phyloP scores from a whole-genome alignment of 2,797 vertebrate species.

The Rhinogobio ventralis region DNA sequence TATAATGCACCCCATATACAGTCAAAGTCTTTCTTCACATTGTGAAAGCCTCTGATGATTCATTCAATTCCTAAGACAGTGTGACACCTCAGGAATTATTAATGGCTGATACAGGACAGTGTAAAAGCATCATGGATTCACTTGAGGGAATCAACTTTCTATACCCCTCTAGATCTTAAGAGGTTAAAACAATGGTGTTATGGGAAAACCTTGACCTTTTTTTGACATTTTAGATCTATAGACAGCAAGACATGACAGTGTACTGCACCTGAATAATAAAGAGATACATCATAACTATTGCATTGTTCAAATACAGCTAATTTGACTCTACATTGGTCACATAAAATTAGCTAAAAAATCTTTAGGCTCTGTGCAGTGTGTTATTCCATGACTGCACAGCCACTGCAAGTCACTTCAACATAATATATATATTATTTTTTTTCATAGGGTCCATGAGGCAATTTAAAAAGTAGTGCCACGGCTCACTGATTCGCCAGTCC shows the following conservation, averaged over 20 bases:
- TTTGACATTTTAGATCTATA: slow-evolving; percentile 20
- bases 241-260: background rate
- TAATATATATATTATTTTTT: background rate
- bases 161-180: slow-evolving; percentile 15
- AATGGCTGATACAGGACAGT: slow-evolving; percentile 33
- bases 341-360: background rate
- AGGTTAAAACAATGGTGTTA: slow-evolving; percentile 17
- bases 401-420: background rate
- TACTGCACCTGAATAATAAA: slow-evolving; percentile 14
- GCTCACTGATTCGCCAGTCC: background rate
- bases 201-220: slow-evolving; percentile 8
- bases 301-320: background rate
- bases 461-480: background rate
- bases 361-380: background rate
- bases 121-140: slow-evolving; percentile 18
- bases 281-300: background rate
- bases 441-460: background rate
- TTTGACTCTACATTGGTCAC: background rate
- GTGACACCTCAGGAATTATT: slow-evolving; percentile 54
- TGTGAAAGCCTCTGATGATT: slow-evolving; percentile 33
- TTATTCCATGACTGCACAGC: background rate
- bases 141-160: slow-evolving; percentile 9
- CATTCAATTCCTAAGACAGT: slow-evolving; percentile 32
- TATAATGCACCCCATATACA: slow-evolving; percentile 16
- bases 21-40: slow-evolving; percentile 6